phyloP scores from a whole-genome alignment of 2,888 invertebrate species.

The Lasius fuliginosus region DNA sequence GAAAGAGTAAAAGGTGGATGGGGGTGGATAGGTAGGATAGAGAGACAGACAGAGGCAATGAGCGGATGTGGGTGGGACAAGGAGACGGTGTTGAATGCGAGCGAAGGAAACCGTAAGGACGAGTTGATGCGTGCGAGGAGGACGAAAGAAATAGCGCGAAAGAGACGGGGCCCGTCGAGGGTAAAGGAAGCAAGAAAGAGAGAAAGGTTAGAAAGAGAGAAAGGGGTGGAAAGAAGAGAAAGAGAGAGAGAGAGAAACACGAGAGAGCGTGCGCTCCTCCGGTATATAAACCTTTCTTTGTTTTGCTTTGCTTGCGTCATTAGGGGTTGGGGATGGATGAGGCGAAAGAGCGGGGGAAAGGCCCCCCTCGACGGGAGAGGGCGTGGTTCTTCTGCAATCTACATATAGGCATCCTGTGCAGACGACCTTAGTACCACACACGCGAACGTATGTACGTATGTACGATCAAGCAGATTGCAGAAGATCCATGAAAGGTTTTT shows the following conservation, averaged over 20 bases:
- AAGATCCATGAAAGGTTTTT: not conserved
- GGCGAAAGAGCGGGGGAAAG: conserved; percentile 71
- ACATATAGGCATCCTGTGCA: conserved; percentile 80
- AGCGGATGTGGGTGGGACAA: conserved; percentile 35
- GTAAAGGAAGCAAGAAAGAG: conserved; percentile 48
- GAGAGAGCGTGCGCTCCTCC: conserved; percentile 73
- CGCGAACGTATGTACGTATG: conserved; percentile 67
- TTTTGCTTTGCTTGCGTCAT: conserved; percentile 88
- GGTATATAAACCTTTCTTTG: conserved; percentile 87
- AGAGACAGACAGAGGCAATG: conserved; percentile 60
- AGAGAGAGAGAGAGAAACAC: conserved; percentile 60
- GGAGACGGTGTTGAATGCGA: conserved; percentile 45
- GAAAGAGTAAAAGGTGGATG: conserved; percentile 47
- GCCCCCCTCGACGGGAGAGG: conserved; percentile 80
- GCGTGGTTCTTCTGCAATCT: conserved; percentile 85
- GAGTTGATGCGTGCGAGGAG: conserved; percentile 55
- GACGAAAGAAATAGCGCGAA: conserved; percentile 58
- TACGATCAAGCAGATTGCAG: conserved; percentile 47
- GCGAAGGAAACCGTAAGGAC: conserved; percentile 57
- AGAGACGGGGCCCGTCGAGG: conserved; percentile 51
- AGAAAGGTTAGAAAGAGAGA: conserved; percentile 52
- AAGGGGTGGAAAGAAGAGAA: conserved; percentile 61
- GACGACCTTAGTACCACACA: conserved; percentile 72
- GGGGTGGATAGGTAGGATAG: conserved; percentile 61
- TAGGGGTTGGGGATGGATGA: conserved; percentile 85